Evolutionary conservation across 2,888 invertebrate genomes (phyloP).

Genomic region (Cataglyphis rosenhaueri): DNA sequence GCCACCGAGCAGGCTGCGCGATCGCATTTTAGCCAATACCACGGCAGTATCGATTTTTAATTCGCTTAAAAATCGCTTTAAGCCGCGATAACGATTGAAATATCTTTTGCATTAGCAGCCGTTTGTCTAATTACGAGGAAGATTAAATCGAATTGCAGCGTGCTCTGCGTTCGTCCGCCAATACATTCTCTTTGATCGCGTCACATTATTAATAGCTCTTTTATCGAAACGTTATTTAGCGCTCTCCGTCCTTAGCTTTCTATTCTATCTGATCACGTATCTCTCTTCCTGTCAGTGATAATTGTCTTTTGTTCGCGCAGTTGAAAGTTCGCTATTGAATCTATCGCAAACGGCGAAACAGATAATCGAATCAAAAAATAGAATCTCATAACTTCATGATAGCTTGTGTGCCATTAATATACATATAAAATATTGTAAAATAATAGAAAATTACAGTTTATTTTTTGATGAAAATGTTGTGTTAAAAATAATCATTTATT

Average conservation of each 20-base stretch:
- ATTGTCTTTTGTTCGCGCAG: slow-evolving; percentile 36
- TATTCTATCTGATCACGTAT: slow-evolving; percentile 28
- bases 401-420: not conserved
- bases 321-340: slow-evolving; percentile 33
- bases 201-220: slow-evolving; percentile 49
- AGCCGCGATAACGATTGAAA: slow-evolving; percentile 55
- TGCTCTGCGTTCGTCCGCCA: slow-evolving; percentile 5
- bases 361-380: slow-evolving; percentile 25
- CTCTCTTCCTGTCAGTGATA: not conserved
- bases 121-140: slow-evolving; percentile 51
- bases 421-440: not conserved
- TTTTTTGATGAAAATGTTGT: slow-evolving; percentile 8
- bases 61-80: slow-evolving; percentile 54
- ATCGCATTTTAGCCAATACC: slow-evolving; percentile 47
- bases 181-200: slow-evolving; percentile 51
- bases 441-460: not conserved
- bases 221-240: slow-evolving; percentile 45
- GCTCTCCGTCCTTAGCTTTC: slow-evolving; percentile 33
- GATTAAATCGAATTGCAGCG: slow-evolving; percentile 49
- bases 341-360: slow-evolving; percentile 11
- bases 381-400: slow-evolving; percentile 20
- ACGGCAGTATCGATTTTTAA: slow-evolving; percentile 53
- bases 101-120: slow-evolving; percentile 55
- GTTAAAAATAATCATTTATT: not conserved
- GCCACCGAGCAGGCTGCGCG: slow-evolving; percentile 32